These are phyloP conservation scores for Epizoanthus fatuus DNA, from an alignment of 92 coral and sea anemone species.

Conservation along the genomic window DNA sequence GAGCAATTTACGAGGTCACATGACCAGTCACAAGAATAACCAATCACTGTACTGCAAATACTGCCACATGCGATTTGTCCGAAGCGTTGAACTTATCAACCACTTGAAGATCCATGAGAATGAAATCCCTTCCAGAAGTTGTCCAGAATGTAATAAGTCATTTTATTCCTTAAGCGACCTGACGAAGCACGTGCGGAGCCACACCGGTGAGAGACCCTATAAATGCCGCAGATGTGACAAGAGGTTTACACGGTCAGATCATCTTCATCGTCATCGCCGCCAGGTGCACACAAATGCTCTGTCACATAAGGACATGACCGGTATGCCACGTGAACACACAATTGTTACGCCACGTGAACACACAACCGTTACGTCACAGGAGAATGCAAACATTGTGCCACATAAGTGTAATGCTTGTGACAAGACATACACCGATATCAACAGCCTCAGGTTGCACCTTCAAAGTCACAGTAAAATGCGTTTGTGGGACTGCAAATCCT, in stretches of 20 bases:
- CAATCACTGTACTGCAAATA: not conserved
- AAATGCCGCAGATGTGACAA: constrained; percentile 10
- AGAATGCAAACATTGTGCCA: not conserved
- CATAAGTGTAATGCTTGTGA: constrained; percentile 14
- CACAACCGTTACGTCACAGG: too few species aligned
- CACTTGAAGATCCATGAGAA: constrained; percentile 13
- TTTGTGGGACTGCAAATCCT: constrained; percentile 7
- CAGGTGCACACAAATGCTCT: not conserved
- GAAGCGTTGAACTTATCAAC: not conserved
- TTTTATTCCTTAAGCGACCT: constrained; percentile 2
- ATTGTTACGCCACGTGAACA: too few species aligned
- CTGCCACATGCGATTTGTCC: not conserved
- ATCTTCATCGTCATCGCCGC: constrained; percentile 3
- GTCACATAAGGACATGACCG: not conserved
- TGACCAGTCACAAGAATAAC: not conserved
- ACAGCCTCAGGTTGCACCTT: constrained; percentile 1
- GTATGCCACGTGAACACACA: too few species aligned
- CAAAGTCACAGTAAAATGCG: not conserved
- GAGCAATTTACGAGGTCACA: not conserved
- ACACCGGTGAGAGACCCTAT: not conserved
- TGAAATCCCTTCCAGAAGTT: not conserved
- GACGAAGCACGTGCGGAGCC: not conserved
- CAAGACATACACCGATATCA: constrained; percentile 18
- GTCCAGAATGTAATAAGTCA: not conserved
- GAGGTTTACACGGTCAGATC: not conserved